A percentile compares a stretch with the other conserved stretches of the same genome.
phyloP scores from a whole-genome alignment of 2,113 vertebrate species.

The Mellivora capensis region DNA sequence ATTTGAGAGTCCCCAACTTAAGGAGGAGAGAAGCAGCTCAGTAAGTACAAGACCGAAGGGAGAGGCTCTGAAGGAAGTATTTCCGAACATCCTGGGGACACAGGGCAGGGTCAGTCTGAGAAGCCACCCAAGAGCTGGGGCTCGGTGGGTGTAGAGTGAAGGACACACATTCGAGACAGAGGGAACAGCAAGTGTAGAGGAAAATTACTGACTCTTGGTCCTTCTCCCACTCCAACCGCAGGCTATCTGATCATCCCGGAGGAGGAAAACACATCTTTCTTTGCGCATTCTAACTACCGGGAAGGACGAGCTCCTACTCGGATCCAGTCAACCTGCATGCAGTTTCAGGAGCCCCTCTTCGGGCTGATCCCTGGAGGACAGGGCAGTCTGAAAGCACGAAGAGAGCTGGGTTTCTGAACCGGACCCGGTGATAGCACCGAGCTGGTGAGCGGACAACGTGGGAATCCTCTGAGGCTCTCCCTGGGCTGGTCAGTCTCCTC shows the following conservation, averaged over 20 bases:
- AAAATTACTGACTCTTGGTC: not conserved
- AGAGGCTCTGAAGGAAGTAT: not conserved
- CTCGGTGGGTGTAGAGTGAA: not conserved
- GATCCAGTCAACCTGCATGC: not conserved
- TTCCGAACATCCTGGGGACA: not conserved
- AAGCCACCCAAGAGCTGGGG: not conserved
- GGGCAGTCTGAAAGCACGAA: not conserved
- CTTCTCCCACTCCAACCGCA: not conserved
- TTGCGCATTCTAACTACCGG: not conserved
- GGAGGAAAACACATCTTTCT: not conserved
- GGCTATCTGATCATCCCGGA: not conserved
- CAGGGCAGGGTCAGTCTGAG: not conserved
- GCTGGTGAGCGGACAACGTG: not conserved
- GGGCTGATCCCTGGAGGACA: not conserved
- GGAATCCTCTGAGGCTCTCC: not conserved
- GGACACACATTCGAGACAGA: not conserved
- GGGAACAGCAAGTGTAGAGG: not conserved
- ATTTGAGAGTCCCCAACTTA: not conserved
- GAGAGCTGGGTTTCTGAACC: not conserved
- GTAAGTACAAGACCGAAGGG: not conserved
- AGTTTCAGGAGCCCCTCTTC: not conserved
- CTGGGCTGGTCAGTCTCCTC: not conserved
- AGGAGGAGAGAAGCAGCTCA: not conserved
- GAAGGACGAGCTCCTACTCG: not conserved
- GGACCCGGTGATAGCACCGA: not conserved